Conservation (phyloP, 2,888 invertebrate genomes). For the Agonopterix arenella region DNA sequence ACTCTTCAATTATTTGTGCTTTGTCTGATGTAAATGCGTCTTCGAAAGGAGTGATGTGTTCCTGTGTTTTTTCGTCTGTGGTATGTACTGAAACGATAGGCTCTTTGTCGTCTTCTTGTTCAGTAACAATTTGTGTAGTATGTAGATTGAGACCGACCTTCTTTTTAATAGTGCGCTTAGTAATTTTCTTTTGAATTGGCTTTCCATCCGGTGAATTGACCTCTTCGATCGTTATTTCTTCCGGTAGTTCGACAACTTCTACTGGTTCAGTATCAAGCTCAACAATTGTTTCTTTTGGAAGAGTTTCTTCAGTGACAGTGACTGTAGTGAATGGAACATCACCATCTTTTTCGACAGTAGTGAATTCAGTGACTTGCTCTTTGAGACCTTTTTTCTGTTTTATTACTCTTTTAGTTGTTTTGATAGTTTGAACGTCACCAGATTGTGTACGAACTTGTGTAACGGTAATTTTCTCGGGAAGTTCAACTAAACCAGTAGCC, state of each 20-base stretch:
- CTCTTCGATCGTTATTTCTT: conserved; percentile 14
- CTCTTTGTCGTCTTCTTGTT: conserved; percentile 17
- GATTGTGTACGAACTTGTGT: no score
- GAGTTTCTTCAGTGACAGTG: background rate
- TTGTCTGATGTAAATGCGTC: no score
- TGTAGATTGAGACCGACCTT: conserved; percentile 17
- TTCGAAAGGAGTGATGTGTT: conserved; percentile 20
- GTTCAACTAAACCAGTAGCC: no score
- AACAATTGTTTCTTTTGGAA: conserved; percentile 3
- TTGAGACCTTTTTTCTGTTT: conserved; percentile 30
- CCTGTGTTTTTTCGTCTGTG: conserved; percentile 22
- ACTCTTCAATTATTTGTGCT: no score
- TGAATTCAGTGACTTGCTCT: conserved; percentile 24
- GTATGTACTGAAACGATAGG: conserved; percentile 25
- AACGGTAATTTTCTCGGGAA: no score
- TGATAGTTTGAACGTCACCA: conserved; percentile 29
- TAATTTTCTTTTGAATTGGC: conserved; percentile 15
- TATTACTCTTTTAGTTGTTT: conserved; percentile 25
- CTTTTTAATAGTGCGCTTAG: conserved; percentile 43
- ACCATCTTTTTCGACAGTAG: conserved; percentile 14
- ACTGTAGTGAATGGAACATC: no score
- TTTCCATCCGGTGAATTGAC: conserved; percentile 13
- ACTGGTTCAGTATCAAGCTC: conserved; percentile 31
- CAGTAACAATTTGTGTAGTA: conserved; percentile 17
- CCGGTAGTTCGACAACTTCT: conserved; percentile 20